Percentiles rank a stretch among this genome's conserved stretches.
phyloP scores from a whole-genome alignment of 1,140 invertebrate species.

The Pseudomyrmex sp. region DNA sequence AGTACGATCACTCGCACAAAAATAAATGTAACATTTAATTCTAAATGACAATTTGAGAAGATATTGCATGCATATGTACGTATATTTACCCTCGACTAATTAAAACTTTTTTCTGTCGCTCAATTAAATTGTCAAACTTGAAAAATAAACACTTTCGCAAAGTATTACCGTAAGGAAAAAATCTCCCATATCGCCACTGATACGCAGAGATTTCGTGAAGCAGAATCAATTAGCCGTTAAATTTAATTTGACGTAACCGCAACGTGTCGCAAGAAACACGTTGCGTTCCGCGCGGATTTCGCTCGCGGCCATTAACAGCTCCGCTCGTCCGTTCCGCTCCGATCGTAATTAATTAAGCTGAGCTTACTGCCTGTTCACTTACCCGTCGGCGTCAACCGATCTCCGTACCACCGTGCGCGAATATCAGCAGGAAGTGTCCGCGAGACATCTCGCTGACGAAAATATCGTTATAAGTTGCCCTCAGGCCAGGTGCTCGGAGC shows the following conservation, averaged over 20 bases:
- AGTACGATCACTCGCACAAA: neutral
- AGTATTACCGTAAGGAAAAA: neutral
- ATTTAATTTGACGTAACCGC: constrained; percentile 55
- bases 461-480: constrained; percentile 62
- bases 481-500: constrained; percentile 49
- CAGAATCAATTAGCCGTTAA: constrained; percentile 60
- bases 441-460: constrained; percentile 60
- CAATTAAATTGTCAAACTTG: constrained; percentile 37
- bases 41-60: neutral
- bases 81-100: neutral
- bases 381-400: constrained; percentile 50
- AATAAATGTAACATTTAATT: too few species aligned
- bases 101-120: neutral
- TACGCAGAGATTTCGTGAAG: constrained; percentile 16
- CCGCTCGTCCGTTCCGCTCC: constrained; percentile 53
- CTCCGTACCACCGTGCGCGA: constrained; percentile 49
- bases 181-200: neutral
- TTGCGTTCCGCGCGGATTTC: constrained; percentile 50
- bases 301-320: constrained; percentile 57
- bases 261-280: constrained; percentile 56
- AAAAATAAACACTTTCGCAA: neutral
- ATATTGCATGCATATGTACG: too few species aligned
- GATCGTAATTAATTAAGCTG: constrained; percentile 62
- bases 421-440: constrained; percentile 61
- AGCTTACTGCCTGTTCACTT: constrained; percentile 60